These are phyloP conservation scores for Pseudolaguvia tuberculata DNA, from an alignment of 2,113 vertebrate genomes.

Conservation along the genomic window DNA sequence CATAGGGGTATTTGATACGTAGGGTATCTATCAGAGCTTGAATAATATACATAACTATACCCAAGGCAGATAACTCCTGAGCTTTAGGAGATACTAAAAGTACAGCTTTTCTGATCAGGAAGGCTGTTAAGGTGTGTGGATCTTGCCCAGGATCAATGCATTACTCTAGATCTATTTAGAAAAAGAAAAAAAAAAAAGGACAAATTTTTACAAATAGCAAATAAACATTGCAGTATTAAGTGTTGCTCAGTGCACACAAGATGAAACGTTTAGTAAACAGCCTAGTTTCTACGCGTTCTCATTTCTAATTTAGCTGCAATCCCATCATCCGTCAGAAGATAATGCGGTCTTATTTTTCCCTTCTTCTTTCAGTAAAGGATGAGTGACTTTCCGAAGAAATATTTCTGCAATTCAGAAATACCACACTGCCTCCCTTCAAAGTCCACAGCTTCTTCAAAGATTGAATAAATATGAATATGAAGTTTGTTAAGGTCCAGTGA, in stretches of 20 bases:
- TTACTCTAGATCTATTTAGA: slow-evolving; percentile 9
- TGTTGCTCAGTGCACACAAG: neutral
- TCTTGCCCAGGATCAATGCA: slow-evolving; percentile 28
- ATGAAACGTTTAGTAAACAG: neutral
- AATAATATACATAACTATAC: too few species aligned
- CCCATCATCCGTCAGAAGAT: neutral
- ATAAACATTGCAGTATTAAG: neutral
- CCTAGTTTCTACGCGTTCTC: slow-evolving; percentile 12
- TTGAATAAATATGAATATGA: neutral
- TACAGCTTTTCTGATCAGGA: neutral
- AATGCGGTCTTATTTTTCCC: neutral
- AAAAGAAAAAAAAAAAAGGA: neutral
- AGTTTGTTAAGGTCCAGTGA: neutral
- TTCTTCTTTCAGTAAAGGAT: neutral
- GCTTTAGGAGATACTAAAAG: slow-evolving; percentile 17
- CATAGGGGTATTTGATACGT: neutral
- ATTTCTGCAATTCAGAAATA: neutral
- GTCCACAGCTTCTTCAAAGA: neutral
- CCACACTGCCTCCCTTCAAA: neutral
- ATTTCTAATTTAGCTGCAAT: slow-evolving; percentile 10
- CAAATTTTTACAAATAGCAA: too few species aligned
- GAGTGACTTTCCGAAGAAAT: neutral
- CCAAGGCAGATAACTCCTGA: slow-evolving; percentile 14
- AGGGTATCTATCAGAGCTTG: neutral
- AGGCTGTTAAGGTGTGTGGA: slow-evolving; percentile 17